Base-by-base conservation (phyloP, 1,140 invertebrate genomes). In the Ostrea edulis region DNA sequence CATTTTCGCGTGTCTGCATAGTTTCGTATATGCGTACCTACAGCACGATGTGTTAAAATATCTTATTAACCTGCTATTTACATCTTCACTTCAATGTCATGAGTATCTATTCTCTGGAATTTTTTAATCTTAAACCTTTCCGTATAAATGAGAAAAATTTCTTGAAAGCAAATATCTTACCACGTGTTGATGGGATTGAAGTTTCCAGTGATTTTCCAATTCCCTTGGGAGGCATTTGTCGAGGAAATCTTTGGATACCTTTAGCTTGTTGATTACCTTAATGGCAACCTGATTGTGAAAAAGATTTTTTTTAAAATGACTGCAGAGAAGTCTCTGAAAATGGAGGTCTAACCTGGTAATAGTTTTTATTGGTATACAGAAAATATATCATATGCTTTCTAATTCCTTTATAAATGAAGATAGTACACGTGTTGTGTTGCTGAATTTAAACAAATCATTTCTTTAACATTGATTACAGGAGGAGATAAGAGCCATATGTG, bases 181-280 rank as follows among this genome's bases (percentile, higher is more conserved):
- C 14, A 92, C 90, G 77, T 92, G 82, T 68, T 86, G 83, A 55
- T 92, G 91, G n/a, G 62, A 84, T 8, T 90, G 90, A 12, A 91
- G 81, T 12, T 81, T 86, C 8, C 52, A 84, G 62, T 92, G 92
- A 65, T 92, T 92, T 8, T 89, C 65, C 4, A 92, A 44, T 65
- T 92, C 92, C 4, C 92, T 84, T 8, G 92, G 92, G 14, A 92
- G 58, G 85, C 90, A 92, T 58, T 91, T 92, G 65, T 51, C 22
- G 14, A 92, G 52, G 65, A 92, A 92, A 53, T 92, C 92, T 44
- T 85, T 84, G 4, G 91, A 90, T 11, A 92, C 89, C n/a, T 86
- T 53, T 44, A 82, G 88, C 52, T 89, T 90, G 22, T 91, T 86
- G n/a, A 92, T 89, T 5, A 92, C 86, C 62, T 92, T 92, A 14